Conservation (phyloP, 2,113 vertebrate species). For the Eretmochelys imbricata region DNA sequence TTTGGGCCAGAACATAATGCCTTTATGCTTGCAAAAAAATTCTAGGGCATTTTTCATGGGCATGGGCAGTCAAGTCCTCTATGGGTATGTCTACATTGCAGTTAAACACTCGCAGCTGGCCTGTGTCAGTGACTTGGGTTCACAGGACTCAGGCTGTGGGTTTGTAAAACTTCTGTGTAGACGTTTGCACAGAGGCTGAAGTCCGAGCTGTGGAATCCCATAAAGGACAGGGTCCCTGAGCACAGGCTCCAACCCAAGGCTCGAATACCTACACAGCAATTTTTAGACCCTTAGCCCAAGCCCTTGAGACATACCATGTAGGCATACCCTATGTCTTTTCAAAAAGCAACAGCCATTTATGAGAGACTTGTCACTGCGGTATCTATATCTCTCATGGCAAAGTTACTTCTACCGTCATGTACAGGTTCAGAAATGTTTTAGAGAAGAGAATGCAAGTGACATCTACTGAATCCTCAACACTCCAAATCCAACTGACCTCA, state of each 20-base stretch:
- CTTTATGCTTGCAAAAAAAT: neutral
- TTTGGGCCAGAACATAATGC: neutral
- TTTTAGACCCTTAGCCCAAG: too few relatives aligned
- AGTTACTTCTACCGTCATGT: fast-evolving
- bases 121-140: too few relatives aligned
- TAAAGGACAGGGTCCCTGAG: too few relatives aligned
- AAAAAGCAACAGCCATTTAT: fast-evolving
- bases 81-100: too few relatives aligned
- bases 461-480: neutral
- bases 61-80: fast-evolving
- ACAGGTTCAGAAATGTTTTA: neutral
- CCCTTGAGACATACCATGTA: too few relatives aligned
- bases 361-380: neutral
- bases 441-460: fast-evolving
- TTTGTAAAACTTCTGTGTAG: too few relatives aligned
- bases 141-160: too few relatives aligned
- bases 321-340: fast-evolving
- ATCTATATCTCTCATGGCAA: fast-evolving
- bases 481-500: fast-evolving
- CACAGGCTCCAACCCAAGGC: too few relatives aligned
- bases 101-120: too few relatives aligned
- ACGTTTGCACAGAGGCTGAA: too few relatives aligned
- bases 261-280: too few relatives aligned
- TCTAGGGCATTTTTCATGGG: fast-evolving
- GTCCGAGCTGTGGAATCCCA: too few relatives aligned